phyloP scores from a whole-genome alignment of 2,888 invertebrate species.

The Drosophila meridionalis region DNA sequence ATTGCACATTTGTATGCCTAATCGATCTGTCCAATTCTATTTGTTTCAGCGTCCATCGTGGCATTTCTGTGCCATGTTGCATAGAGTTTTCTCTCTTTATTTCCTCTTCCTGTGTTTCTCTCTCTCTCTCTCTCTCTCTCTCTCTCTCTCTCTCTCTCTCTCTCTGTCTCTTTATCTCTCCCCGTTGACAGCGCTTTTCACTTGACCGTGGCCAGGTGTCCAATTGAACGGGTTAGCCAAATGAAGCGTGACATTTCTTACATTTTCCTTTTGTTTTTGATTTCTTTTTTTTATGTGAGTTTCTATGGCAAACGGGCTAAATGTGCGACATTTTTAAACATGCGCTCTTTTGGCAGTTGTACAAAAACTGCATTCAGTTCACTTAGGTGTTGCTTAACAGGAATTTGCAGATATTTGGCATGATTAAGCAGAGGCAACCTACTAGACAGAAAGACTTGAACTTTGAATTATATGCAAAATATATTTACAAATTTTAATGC shows the following conservation, averaged over 20 bases:
- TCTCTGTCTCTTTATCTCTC: neutral
- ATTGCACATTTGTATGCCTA: constrained; percentile 80
- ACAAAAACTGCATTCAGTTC: neutral
- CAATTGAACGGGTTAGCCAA: constrained; percentile 71
- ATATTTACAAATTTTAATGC: too few relatives aligned
- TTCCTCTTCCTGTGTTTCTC: constrained; percentile 5
- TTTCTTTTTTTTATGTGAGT: neutral
- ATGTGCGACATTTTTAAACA: constrained; percentile 1
- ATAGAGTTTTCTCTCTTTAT: constrained; percentile 11
- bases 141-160: constrained; percentile 6
- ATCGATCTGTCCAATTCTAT: constrained; percentile 75
- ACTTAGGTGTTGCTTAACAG: neutral
- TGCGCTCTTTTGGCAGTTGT: neutral
- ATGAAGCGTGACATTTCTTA: constrained; percentile 78
- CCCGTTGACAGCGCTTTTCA: constrained; percentile 53
- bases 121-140: neutral
- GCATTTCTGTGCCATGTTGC: constrained; percentile 38
- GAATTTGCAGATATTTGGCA: neutral
- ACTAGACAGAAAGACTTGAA: too few relatives aligned
- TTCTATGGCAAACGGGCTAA: constrained; percentile 18
- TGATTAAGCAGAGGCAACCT: neutral
- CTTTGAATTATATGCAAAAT: too few relatives aligned
- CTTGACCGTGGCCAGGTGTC: constrained; percentile 66
- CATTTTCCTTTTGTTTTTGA: constrained; percentile 50
- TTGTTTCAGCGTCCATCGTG: constrained; percentile 63